phyloP scores from a whole-genome alignment of 2,113 vertebrate species.

The Pelobates fuscus region DNA sequence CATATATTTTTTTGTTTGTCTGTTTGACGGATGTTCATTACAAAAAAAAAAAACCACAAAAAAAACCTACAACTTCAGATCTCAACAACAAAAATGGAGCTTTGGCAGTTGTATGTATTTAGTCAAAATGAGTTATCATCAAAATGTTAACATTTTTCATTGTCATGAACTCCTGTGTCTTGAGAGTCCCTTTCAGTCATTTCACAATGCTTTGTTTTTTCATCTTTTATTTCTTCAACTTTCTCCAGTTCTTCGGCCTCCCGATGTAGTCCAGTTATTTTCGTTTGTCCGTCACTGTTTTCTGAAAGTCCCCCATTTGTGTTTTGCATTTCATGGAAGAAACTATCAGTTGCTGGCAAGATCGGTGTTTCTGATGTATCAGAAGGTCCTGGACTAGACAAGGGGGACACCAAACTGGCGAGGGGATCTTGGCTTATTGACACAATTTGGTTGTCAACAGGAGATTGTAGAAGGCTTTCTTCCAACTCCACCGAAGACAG shows the following conservation, averaged over 20 bases:
- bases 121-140: slow-evolving; percentile 55
- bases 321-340: slow-evolving; percentile 42
- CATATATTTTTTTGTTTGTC: too few relatives aligned
- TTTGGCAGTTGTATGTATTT: slow-evolving; percentile 2
- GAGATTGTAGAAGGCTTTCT: slow-evolving; percentile 55
- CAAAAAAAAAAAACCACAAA: too few relatives aligned
- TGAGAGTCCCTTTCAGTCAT: slow-evolving; percentile 27
- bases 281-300: slow-evolving; percentile 28
- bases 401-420: slow-evolving; percentile 55
- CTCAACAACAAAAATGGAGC: too few relatives aligned
- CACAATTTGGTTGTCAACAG: neutral
- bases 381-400: slow-evolving; percentile 46
- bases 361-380: slow-evolving; percentile 50
- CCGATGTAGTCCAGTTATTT: neutral
- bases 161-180: slow-evolving; percentile 49
- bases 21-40: too few relatives aligned
- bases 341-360: slow-evolving; percentile 11
- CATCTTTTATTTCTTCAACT: neutral
- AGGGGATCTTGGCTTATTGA: slow-evolving; percentile 53
- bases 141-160: slow-evolving; percentile 50
- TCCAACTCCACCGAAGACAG: slow-evolving; percentile 57
- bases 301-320: neutral
- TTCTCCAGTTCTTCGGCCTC: neutral
- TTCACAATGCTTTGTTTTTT: slow-evolving; percentile 8
- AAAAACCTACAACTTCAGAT: too few relatives aligned